Conservation (phyloP, 2,113 vertebrate genomes). For the Vanacampus margaritifer region DNA sequence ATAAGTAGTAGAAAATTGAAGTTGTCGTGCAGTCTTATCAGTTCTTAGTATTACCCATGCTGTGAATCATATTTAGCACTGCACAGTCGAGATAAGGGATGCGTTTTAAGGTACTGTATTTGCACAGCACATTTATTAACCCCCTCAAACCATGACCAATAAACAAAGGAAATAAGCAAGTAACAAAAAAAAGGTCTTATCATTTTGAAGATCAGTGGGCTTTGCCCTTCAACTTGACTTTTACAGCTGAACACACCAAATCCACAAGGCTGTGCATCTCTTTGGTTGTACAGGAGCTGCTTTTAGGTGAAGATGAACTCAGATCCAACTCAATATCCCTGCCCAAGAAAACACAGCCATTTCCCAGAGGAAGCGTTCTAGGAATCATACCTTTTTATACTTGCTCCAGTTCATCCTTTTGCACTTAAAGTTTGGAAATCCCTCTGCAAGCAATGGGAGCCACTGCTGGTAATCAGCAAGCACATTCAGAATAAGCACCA, state of each 20-base stretch:
- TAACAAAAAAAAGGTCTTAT: constrained; percentile 30
- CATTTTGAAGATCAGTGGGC: constrained; percentile 34
- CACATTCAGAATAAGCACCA: constrained; percentile 25
- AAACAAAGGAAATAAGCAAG: constrained; percentile 33
- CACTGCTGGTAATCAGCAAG: constrained; percentile 34
- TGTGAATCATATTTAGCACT: neutral
- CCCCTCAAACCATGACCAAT: constrained; percentile 16
- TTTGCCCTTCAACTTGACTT: constrained; percentile 44
- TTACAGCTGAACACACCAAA: constrained; percentile 33
- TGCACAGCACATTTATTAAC: constrained; percentile 18
- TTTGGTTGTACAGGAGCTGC: constrained; percentile 24
- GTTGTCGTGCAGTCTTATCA: neutral
- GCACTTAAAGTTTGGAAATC: constrained; percentile 38
- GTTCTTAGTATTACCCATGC: too few species aligned
- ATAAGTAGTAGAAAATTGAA: too few species aligned
- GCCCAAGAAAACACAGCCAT: constrained; percentile 35
- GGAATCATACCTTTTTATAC: constrained; percentile 26
- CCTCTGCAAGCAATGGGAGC: constrained; percentile 27
- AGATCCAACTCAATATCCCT: constrained; percentile 40
- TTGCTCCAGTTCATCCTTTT: constrained; percentile 19
- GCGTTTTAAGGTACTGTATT: constrained; percentile 20
- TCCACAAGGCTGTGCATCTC: constrained; percentile 25
- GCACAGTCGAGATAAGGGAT: constrained; percentile 13
- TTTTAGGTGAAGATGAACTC: constrained; percentile 61
- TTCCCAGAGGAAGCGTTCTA: constrained; percentile 40